phyloP scores from a whole-genome alignment of 1,140 invertebrate genomes.

The Muscidifurax raptorellus region DNA sequence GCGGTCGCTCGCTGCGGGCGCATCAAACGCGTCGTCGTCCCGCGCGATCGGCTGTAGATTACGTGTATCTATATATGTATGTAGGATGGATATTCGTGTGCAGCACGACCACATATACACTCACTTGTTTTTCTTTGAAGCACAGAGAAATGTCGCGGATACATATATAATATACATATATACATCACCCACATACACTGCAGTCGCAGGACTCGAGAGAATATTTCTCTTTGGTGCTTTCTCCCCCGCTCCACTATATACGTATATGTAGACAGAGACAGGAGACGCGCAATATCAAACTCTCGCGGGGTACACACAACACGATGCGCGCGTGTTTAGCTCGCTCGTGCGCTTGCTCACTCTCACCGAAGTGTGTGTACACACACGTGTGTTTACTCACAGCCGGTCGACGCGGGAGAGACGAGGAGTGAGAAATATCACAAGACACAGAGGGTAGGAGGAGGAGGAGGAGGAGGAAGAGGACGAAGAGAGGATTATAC shows the following conservation, averaged over 20 bases:
- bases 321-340: constrained; percentile 30
- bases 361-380: background rate
- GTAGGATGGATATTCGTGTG: background rate
- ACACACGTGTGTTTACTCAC: constrained; percentile 48
- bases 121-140: background rate
- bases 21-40: constrained; percentile 6
- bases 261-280: constrained; percentile 39
- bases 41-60: background rate
- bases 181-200: background rate
- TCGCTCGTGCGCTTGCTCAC: background rate
- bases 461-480: constrained; percentile 14
- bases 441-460: background rate
- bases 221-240: background rate
- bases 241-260: background rate
- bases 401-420: constrained; percentile 33
- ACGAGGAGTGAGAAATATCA: constrained; percentile 5
- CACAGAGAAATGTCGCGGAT: background rate
- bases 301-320: constrained; percentile 38
- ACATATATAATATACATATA: no score
- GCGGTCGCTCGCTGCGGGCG: constrained; percentile 22
- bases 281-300: constrained; percentile 51
- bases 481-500: constrained; percentile 8
- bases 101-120: background rate
- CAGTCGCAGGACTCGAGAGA: background rate
- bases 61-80: background rate